Evolutionary conservation across 2,797 vertebrate species (phyloP).

Genomic region (Rhinatrema bivittatum): DNA sequence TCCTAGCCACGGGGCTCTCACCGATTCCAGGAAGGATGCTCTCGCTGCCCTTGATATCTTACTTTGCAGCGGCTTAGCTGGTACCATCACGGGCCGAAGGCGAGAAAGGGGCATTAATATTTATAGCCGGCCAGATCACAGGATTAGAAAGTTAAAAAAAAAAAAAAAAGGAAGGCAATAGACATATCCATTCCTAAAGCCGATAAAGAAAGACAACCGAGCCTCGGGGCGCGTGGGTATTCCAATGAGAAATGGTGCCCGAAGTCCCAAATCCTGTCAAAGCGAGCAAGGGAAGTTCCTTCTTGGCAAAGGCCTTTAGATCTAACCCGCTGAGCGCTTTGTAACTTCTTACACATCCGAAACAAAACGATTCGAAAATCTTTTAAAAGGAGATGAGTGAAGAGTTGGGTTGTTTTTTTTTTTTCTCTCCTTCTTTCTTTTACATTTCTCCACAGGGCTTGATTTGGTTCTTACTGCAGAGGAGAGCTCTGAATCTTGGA

Average conservation of each 20-base stretch:
- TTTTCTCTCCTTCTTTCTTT: slow-evolving; percentile 24
- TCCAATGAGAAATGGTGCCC: slow-evolving; percentile 27
- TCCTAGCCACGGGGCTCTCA: slow-evolving; percentile 9
- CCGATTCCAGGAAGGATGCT: background rate
- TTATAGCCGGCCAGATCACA: slow-evolving; percentile 38
- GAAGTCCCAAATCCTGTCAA: slow-evolving; percentile 53
- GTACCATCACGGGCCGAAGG: slow-evolving; percentile 16
- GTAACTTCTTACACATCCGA: slow-evolving; percentile 21
- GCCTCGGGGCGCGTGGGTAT: slow-evolving; percentile 36
- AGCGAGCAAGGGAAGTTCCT: slow-evolving; percentile 67
- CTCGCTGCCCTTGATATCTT: slow-evolving; percentile 13
- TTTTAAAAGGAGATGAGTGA: no score
- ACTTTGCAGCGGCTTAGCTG: slow-evolving; percentile 3
- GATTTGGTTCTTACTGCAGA: slow-evolving; percentile 16
- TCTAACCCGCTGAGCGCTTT: slow-evolving; percentile 55
- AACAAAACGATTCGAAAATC: slow-evolving; percentile 15
- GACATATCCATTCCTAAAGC: slow-evolving; percentile 39
- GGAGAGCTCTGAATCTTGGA: slow-evolving; percentile 31
- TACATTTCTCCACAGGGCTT: slow-evolving; percentile 19
- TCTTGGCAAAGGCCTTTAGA: slow-evolving; percentile 63
- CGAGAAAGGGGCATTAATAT: slow-evolving; percentile 21
- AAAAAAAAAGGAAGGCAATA: slow-evolving; percentile 17
- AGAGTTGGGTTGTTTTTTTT: no score
- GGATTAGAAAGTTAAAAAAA: slow-evolving; percentile 51
- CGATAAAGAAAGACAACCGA: slow-evolving; percentile 46